Evolutionary conservation across 2,888 invertebrate genomes (phyloP).

Genomic region (Sarcophaga carnaria): DNA sequence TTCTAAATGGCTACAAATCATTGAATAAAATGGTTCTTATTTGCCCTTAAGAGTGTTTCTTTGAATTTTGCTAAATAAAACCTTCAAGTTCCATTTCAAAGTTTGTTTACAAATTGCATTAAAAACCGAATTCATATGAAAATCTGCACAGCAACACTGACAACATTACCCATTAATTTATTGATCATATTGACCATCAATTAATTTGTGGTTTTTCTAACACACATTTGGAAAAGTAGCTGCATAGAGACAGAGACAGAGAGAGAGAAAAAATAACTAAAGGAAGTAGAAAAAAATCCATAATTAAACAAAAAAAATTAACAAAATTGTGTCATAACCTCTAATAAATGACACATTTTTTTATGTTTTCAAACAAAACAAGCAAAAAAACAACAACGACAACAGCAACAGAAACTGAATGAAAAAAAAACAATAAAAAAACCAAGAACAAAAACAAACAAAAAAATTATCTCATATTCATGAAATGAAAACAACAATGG

Average conservation of each 20-base stretch:
- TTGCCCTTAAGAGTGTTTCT: too few species aligned
- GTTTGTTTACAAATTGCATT: too few species aligned
- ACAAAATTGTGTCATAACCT: constrained; percentile 70
- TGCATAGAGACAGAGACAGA: neutral
- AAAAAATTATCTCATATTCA: constrained; percentile 66
- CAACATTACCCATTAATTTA: neutral
- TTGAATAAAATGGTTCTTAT: too few species aligned
- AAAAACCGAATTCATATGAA: too few species aligned
- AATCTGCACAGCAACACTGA: neutral
- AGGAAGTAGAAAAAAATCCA: constrained; percentile 21
- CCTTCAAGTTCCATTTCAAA: too few species aligned
- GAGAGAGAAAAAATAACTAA: constrained; percentile 18
- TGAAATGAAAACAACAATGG: constrained; percentile 65
- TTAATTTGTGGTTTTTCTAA: constrained; percentile 27
- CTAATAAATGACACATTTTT: constrained; percentile 70
- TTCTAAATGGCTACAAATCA: too few species aligned
- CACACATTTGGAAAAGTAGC: constrained; percentile 11
- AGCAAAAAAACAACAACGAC: constrained; percentile 48
- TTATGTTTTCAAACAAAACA: constrained; percentile 55
- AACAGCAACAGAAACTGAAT: constrained; percentile 5
- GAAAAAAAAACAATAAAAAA: constrained; percentile 52
- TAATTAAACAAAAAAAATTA: constrained; percentile 63
- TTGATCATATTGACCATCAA: constrained; percentile 38
- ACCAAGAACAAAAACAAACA: constrained; percentile 5
- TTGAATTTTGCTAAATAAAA: too few species aligned